Conservation (phyloP, 2,888 invertebrate genomes). For the Ditylenchus weischeri region DNA sequence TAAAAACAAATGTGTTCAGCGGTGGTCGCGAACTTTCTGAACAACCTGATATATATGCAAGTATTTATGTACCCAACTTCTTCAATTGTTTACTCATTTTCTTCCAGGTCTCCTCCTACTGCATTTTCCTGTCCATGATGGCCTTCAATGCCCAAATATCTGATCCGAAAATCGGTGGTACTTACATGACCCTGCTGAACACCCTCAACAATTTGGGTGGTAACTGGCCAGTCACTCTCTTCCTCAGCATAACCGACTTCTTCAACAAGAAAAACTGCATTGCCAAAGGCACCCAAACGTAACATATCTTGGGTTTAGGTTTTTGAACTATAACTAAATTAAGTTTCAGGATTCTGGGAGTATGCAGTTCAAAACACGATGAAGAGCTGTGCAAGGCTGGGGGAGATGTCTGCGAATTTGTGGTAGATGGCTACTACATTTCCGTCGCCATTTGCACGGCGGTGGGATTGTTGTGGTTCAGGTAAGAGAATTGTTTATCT, state of each 20-base stretch:
- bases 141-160: constrained; percentile 95
- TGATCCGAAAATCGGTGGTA: constrained; percentile 86
- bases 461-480: constrained; percentile 54
- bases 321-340: background rate
- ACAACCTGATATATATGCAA: no score
- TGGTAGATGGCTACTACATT: constrained; percentile 54
- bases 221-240: constrained; percentile 76
- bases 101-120: constrained; percentile 80
- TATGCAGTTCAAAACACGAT: constrained; percentile 49
- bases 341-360: constrained; percentile 47
- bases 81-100: constrained; percentile 5
- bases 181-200: constrained; percentile 97
- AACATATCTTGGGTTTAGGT: constrained; percentile 11
- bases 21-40: no score
- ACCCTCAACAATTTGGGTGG: constrained; percentile 94
- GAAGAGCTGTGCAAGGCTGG: constrained; percentile 51
- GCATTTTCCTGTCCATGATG: constrained; percentile 96
- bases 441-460: constrained; percentile 52
- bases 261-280: constrained; percentile 57
- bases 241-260: constrained; percentile 51
- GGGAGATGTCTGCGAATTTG: constrained; percentile 54
- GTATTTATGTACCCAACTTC: no score
- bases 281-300: constrained; percentile 46
- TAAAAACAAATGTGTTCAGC: no score
- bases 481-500: constrained; percentile 18